Conservation (phyloP, 2,888 invertebrate genomes). For the Orthosia gracilis region DNA sequence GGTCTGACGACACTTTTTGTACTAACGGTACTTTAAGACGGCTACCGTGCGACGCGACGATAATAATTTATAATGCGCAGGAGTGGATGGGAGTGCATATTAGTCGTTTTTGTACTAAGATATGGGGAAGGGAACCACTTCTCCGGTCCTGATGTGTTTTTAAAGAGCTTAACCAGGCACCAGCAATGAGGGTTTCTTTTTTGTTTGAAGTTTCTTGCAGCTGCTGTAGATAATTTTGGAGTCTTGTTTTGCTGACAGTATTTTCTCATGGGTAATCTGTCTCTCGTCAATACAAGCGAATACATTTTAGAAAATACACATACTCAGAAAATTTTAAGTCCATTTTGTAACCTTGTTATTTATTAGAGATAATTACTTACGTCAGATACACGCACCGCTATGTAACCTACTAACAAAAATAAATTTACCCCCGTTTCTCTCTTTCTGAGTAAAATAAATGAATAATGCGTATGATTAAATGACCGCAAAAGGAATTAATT, state of each 20-base stretch:
- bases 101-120: conserved; percentile 14
- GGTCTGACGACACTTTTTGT: conserved; percentile 44
- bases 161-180: conserved; percentile 1
- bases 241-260: neutral
- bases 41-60: conserved; percentile 47
- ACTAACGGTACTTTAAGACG: conserved; percentile 51
- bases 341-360: too few species aligned
- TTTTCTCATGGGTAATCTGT: neutral
- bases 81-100: conserved; percentile 22
- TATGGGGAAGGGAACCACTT: neutral
- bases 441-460: neutral
- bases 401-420: too few species aligned
- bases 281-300: neutral
- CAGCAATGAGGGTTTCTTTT: neutral
- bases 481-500: neutral
- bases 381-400: too few species aligned
- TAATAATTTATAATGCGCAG: conserved; percentile 49
- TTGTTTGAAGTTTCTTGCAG: neutral
- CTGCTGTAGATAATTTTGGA: neutral
- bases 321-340: too few species aligned
- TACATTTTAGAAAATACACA: neutral
- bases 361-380: too few species aligned
- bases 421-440: neutral
- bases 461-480: neutral
- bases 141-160: conserved; percentile 18